Evolutionary conservation across 2,113 vertebrate species (phyloP).

Genomic region (Oncorhynchus mykiss): DNA sequence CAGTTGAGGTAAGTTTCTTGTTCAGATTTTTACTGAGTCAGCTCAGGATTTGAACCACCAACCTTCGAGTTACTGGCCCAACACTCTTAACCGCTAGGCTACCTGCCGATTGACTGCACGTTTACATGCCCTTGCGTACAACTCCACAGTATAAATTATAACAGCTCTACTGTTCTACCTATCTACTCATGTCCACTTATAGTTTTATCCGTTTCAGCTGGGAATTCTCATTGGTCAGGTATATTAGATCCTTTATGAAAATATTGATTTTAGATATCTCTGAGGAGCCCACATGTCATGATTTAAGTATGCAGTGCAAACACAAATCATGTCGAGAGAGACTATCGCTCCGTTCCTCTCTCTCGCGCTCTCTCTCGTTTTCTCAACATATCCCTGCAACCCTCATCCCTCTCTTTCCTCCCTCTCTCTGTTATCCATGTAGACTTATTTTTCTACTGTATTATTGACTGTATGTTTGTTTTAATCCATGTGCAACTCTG

Average conservation of each 20-base stretch:
- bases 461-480: too few species aligned
- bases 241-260: conserved; percentile 41
- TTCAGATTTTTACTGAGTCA: too few species aligned
- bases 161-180: conserved; percentile 45
- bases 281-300: not conserved
- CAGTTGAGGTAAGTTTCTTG: too few species aligned
- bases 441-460: too few species aligned
- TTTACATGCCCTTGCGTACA: conserved; percentile 11
- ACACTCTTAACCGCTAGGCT: too few species aligned
- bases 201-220: conserved; percentile 33
- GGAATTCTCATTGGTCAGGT: conserved; percentile 36
- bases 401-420: too few species aligned
- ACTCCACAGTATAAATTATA: conserved; percentile 34
- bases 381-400: too few species aligned
- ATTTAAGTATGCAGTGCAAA: conserved; percentile 16
- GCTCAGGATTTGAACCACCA: too few species aligned
- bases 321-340: not conserved
- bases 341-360: not conserved
- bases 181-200: conserved; percentile 44
- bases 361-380: not conserved
- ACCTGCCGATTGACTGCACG: too few species aligned
- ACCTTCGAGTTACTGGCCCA: too few species aligned
- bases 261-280: conserved; percentile 32
- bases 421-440: too few species aligned
- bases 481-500: too few species aligned